These are phyloP conservation scores for Meteorus sp. DNA, from an alignment of 1,140 invertebrate genomes.

Conservation along the genomic window DNA sequence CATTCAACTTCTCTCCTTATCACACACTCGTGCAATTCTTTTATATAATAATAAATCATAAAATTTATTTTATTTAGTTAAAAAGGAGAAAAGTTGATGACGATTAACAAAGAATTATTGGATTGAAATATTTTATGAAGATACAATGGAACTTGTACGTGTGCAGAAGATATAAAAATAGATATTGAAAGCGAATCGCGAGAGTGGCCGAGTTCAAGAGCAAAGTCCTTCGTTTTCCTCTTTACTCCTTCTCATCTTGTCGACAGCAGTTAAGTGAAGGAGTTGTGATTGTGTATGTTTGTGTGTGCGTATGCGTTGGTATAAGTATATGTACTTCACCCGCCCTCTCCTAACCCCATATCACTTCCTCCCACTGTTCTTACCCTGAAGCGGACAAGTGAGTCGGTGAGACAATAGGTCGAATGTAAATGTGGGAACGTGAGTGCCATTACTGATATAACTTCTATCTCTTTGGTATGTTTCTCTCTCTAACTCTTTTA, in stretches of 20 bases:
- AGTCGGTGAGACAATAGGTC: constrained; percentile 51
- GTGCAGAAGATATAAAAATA: no score
- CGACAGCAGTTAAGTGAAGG: constrained; percentile 36
- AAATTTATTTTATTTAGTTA: not conserved
- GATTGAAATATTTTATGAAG: not conserved
- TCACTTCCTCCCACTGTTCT: no score
- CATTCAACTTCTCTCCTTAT: not conserved
- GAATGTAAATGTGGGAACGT: constrained; percentile 56
- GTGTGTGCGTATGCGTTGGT: constrained; percentile 14
- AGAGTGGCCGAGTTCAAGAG: constrained; percentile 46
- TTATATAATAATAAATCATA: not conserved
- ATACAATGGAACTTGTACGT: no score
- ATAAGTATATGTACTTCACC: no score
- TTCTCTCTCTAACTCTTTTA: constrained; percentile 20
- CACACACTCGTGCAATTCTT: no score
- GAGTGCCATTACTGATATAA: constrained; percentile 49
- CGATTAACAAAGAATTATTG: not conserved
- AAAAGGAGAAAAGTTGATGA: not conserved
- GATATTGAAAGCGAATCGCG: constrained; percentile 48
- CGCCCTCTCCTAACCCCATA: no score
- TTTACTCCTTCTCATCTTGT: no score
- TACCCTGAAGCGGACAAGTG: no score
- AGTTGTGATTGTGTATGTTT: constrained; percentile 1
- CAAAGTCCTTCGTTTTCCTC: constrained; percentile 46
- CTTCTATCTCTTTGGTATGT: constrained; percentile 33